Percentiles rank a stretch among this genome's conserved stretches.
Conservation (phyloP, 2,797 vertebrate genomes). For the Dipus sagitta region DNA sequence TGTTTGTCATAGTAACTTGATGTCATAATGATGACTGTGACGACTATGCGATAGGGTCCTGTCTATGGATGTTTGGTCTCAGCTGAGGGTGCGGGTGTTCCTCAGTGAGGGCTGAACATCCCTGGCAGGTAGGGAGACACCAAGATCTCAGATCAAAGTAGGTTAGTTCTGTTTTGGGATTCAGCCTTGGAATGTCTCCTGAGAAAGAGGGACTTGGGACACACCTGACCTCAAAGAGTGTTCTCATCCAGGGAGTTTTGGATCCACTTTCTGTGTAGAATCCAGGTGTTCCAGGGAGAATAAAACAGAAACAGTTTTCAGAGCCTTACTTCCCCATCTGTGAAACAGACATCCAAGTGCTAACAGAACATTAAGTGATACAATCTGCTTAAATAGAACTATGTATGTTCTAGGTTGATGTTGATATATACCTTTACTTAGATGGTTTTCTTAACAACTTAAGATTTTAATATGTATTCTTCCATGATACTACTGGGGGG, state of each 20-base stretch:
- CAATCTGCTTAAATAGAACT: neutral
- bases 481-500: too few species aligned
- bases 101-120: neutral
- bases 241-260: neutral
- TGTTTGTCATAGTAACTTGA: slow-evolving; percentile 4
- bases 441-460: neutral
- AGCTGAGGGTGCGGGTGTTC: neutral
- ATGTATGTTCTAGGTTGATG: neutral
- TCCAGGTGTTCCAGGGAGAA: neutral
- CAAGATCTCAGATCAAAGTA: neutral
- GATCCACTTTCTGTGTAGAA: neutral
- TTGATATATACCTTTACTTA: neutral
- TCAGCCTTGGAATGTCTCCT: too few species aligned
- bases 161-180: neutral
- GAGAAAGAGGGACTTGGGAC: neutral
- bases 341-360: neutral
- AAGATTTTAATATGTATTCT: neutral
- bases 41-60: neutral
- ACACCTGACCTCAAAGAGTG: neutral
- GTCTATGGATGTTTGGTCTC: neutral
- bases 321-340: neutral
- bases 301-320: neutral
- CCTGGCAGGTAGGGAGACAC: neutral
- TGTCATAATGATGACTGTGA: neutral
- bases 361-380: neutral